phyloP scores from a whole-genome alignment of 2,888 invertebrate species.

The Agrotis clavis region DNA sequence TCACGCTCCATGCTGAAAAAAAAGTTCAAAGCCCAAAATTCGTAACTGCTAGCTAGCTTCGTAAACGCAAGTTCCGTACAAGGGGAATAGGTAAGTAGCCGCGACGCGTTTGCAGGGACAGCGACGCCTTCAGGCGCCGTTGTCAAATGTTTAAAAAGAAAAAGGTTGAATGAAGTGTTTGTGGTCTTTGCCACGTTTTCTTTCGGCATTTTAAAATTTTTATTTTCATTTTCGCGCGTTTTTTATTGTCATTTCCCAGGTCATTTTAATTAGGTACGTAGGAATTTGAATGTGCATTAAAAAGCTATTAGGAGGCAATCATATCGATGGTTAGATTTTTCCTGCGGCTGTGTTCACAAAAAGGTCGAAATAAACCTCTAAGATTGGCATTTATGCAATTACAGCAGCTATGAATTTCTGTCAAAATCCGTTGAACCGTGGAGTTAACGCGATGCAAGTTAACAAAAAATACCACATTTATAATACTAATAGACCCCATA shows the following conservation, averaged over 20 bases:
- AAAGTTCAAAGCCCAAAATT: slow-evolving; percentile 24
- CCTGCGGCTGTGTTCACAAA: no score
- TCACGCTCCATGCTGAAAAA: slow-evolving; percentile 17
- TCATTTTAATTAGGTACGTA: no score
- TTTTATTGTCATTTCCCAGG: not conserved
- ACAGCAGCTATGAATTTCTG: no score
- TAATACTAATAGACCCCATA: no score
- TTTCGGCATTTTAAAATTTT: slow-evolving; percentile 16
- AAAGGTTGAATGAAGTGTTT: slow-evolving; percentile 54
- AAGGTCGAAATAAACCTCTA: no score
- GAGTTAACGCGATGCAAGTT: no score
- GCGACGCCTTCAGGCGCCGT: slow-evolving; percentile 74
- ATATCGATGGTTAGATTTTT: no score
- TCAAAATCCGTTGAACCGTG: no score
- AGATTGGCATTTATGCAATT: no score
- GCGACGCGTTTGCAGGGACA: slow-evolving; percentile 70
- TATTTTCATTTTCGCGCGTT: slow-evolving; percentile 4
- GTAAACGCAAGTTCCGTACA: slow-evolving; percentile 65
- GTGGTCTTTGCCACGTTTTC: slow-evolving; percentile 37
- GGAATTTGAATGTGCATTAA: not conserved
- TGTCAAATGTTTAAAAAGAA: slow-evolving; percentile 74
- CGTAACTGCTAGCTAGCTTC: slow-evolving; percentile 53
- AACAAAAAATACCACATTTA: no score
- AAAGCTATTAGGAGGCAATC: no score
- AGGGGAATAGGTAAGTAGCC: slow-evolving; percentile 81